Percentiles rank a stretch among this genome's conserved stretches.
These are phyloP conservation scores for Sclerurus mexicanus DNA, from an alignment of 2,113 vertebrate genomes.

Conservation along the genomic window DNA sequence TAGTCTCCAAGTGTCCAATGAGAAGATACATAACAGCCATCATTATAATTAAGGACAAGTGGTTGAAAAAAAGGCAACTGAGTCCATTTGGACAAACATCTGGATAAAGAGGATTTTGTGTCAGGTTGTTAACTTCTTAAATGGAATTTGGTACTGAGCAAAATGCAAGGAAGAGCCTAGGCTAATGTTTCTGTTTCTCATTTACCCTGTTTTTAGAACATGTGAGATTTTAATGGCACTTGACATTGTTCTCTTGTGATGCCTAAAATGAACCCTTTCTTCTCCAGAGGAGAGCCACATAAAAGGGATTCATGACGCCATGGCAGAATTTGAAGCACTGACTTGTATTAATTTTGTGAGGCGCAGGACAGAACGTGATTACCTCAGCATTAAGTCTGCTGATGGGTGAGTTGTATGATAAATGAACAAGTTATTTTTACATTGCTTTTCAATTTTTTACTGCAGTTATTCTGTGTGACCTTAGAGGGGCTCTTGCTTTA, in stretches of 20 bases:
- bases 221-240: background rate
- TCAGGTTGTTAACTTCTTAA: background rate
- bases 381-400: constrained; percentile 20
- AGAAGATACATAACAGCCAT: background rate
- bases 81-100: background rate
- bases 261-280: background rate
- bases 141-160: background rate
- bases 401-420: constrained; percentile 50
- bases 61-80: background rate
- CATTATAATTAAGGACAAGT: background rate
- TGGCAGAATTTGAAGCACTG: constrained; percentile 62
- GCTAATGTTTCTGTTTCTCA: background rate
- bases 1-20: background rate
- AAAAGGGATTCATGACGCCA: constrained; percentile 38
- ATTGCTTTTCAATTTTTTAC: background rate
- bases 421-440: background rate
- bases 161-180: background rate
- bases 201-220: background rate
- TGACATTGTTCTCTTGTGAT: background rate
- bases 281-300: constrained; percentile 1
- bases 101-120: background rate
- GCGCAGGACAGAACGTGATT: constrained; percentile 37
- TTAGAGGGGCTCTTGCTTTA: background rate
- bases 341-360: constrained; percentile 61
- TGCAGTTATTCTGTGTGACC: background rate